Conservation (phyloP, 2,888 invertebrate genomes). For the Tetanocera ferruginea region DNA sequence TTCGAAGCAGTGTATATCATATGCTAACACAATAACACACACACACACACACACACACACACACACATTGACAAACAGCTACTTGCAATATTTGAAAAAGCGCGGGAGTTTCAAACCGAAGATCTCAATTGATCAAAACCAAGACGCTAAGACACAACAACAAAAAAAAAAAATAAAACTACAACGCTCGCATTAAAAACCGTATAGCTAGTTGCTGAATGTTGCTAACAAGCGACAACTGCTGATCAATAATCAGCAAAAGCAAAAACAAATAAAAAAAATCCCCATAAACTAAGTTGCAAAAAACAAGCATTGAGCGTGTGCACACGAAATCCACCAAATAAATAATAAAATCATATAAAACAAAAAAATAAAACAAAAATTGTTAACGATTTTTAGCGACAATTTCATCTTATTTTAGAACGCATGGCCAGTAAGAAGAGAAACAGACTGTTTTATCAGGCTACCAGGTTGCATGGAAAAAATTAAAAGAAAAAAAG, state of each 20-base stretch:
- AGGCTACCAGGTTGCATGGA: neutral
- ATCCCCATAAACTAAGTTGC: neutral
- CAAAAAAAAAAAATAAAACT: neutral
- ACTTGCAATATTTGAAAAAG: neutral
- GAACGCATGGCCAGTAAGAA: conserved; percentile 6
- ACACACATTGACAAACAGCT: neutral
- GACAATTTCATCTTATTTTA: conserved; percentile 27
- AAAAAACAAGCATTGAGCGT: conserved; percentile 10
- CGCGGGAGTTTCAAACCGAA: conserved; percentile 22
- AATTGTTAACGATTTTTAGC: conserved; percentile 2
- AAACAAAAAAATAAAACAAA: neutral
- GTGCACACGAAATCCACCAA: conserved; percentile 26
- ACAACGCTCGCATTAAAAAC: neutral
- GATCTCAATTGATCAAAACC: conserved; percentile 34
- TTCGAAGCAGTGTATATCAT: too few species aligned
- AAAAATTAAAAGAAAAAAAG: neutral
- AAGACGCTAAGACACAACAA: neutral
- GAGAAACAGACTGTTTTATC: conserved; percentile 9
- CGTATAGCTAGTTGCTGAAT: conserved; percentile 8
- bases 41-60: too few species aligned
- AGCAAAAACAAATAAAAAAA: neutral
- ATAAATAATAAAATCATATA: conserved; percentile 18
- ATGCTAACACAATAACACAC: too few species aligned
- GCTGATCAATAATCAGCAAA: conserved; percentile 31
- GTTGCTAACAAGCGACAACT: conserved; percentile 26